A percentile compares a stretch with the other conserved stretches of the same genome.
phyloP scores from a whole-genome alignment of 2,797 vertebrate genomes.

The Platalea minor region DNA sequence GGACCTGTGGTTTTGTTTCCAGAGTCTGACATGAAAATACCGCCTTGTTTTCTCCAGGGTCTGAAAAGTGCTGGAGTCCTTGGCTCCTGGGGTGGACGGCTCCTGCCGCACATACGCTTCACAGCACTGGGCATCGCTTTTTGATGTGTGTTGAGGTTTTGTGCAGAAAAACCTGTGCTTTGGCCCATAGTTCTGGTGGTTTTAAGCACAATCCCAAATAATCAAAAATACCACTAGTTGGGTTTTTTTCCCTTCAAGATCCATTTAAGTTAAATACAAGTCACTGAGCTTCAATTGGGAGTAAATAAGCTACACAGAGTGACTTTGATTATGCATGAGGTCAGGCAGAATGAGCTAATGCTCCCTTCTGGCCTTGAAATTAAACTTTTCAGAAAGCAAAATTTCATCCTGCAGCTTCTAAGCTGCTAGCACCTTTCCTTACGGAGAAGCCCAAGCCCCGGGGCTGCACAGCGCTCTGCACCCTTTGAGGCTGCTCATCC shows the following conservation, averaged over 20 bases:
- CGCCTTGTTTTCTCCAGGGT: not conserved
- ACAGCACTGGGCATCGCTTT: accelerated
- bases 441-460: accelerated
- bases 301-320: not conserved
- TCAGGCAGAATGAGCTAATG: conserved; percentile 51
- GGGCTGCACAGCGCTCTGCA: not conserved
- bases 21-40: not conserved
- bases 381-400: not conserved
- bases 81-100: accelerated
- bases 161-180: not conserved
- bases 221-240: not conserved
- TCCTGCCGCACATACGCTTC: accelerated
- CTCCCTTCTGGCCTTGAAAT: conserved; percentile 24
- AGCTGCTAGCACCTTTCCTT: not conserved
- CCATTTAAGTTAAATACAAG: not conserved
- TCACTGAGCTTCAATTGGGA: not conserved
- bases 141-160: not conserved
- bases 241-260: not conserved
- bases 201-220: not conserved
- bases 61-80: not conserved
- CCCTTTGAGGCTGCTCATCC: not conserved
- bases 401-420: not conserved
- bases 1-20: not conserved
- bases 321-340: conserved; percentile 13
- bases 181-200: not conserved